Conservation (phyloP, 1,140 invertebrate genomes). For the Ladona fulva region DNA sequence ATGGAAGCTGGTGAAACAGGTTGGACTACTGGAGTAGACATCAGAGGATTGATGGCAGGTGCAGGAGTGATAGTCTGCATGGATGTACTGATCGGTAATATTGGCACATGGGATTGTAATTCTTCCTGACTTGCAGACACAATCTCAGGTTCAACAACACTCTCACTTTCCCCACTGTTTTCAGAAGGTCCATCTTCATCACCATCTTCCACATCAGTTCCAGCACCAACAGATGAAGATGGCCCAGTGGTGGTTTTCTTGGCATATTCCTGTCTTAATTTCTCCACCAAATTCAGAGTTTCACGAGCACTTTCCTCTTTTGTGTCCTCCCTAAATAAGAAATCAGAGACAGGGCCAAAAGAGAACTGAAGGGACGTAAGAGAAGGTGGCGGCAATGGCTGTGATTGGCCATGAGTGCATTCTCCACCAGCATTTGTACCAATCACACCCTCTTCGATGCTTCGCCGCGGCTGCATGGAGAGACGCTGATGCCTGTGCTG, state of each 20-base stretch:
- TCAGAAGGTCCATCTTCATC: constrained; percentile 24
- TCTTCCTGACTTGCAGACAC: not conserved
- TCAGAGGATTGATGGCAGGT: not conserved
- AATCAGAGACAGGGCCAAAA: constrained; percentile 28
- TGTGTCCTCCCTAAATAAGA: constrained; percentile 65
- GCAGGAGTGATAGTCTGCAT: not conserved
- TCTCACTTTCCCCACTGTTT: constrained; percentile 17
- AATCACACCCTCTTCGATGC: not conserved
- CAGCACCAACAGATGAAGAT: constrained; percentile 29
- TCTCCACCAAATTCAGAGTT: constrained; percentile 68
- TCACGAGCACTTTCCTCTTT: constrained; percentile 65
- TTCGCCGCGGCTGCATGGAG: not conserved
- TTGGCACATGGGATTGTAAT: not conserved
- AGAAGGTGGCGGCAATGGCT: constrained; percentile 48
- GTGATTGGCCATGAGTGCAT: constrained; percentile 23
- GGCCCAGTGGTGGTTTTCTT: constrained; percentile 49
- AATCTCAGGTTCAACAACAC: not conserved
- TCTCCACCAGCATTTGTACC: not conserved
- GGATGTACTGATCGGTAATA: no score
- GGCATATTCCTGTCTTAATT: constrained; percentile 56
- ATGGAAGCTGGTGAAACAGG: not conserved
- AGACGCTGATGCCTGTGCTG: not conserved
- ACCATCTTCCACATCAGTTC: constrained; percentile 30
- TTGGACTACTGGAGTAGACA: not conserved
- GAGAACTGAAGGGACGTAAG: constrained; percentile 39